Base-by-base conservation (phyloP, 2,888 invertebrate species). In the Epistrophella euchroma region DNA sequence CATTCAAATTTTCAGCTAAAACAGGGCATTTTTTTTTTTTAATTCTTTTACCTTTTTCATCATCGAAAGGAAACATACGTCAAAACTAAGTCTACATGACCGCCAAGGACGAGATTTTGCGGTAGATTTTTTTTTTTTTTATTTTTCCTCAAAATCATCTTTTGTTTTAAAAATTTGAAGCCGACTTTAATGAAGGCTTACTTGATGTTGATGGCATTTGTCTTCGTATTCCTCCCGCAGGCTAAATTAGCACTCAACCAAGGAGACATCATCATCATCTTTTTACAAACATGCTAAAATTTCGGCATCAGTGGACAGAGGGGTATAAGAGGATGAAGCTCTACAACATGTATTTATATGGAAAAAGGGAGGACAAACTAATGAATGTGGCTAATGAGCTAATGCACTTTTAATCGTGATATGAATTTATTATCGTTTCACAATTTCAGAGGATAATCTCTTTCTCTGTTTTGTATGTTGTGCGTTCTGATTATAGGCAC, bases 321-420 rank as follows among this genome's bases (percentile, higher is more conserved):
- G 10, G 19, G 35, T 7, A 19, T 0, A 35, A 32, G 19, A 6
- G 35, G 13, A 19, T n/a, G 17, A 13, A 28, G 2, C 37, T 35
- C 19, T 58, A 58, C 60, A 19, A 58, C 60, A 25, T 60, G 15
- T 60, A 40, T 60, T 58, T 58, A 25, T 22, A 9, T 40, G 1
- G 4, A 10, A 10, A 45, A 64, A 45, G n/a, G 32, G 47, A 55
- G 37, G 60, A 60, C 66, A 71, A 68, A 68, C 80, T 81, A 81
- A 86, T 81, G 86, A 86, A 81, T 81, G 81, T 62, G 81, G 86
- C 81, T 86, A 86, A 86, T 86, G 86, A 86, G 86, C 81, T 86
- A 86, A 86, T 86, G 86, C 86, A 71, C 81, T 86, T 86, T 86
- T 86, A 86, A 86, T 86, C 81, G 86, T 81, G 86, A 86, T 86